Evolutionary conservation across 2,797 vertebrate species (phyloP), one percentile per base, ranked within the genome.

Genomic region (Scyliorhinus canicula): DNA sequence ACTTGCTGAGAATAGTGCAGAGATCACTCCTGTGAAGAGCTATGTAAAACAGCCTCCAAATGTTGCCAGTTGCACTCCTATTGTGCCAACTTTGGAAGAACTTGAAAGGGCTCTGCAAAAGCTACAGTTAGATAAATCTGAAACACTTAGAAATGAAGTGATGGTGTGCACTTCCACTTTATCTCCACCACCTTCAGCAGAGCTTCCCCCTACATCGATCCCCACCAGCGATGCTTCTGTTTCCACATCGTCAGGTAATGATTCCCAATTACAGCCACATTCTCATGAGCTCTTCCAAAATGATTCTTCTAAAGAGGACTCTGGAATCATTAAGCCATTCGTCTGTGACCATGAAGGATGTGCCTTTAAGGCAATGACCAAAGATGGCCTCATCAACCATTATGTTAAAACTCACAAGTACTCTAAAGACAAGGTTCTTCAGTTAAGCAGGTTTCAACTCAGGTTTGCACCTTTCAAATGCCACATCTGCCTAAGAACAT

Each of bases 381-480:
- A 98, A 96, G 98, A 98, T 96, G 98, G 98, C 95, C 97, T 99
- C 95, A 96, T 98, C 96, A 98, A 98, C 95, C 99, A 99, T 97
- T 99, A 99, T 95, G 97, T 98, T 96, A 98, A 95, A 96, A 98
- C 98, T 95, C 99, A 99, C 96, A 97, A 98, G 94, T 98, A 97
- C 55, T 97, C 98, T 26, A 96, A 97, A 71, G 98, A 98, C 95
- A 97, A 98, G 95, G 98, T 99, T 93, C 98, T 98, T 95, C 97
- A 97, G 95, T 96, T 99, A 96, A 97, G 98, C 95, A 98, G 98
- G 97, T 96, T 99, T 97, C 97, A 98, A 91, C 97, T 98, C 95
- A 97, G 97, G 0, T 99, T 98, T 96, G 99, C 98, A 28, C 98
- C 99, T 14, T 99, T 99, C 85, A 97, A 98, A 95, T 99, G 99